Evolutionary conservation across 2,113 vertebrate species (phyloP).

Genomic region (Tetrax tetrax): DNA sequence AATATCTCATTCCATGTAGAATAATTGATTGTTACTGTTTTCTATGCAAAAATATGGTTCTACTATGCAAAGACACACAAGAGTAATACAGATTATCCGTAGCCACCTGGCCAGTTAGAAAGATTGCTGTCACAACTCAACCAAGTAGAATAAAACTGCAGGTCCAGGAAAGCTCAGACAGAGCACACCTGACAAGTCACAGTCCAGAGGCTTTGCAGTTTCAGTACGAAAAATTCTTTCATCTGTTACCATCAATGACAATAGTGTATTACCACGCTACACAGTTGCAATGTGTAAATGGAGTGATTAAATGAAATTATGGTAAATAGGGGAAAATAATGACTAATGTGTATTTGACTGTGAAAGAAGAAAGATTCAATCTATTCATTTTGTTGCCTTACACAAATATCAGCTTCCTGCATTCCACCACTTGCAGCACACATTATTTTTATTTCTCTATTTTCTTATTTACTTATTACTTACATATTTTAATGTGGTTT

Average conservation of each 20-base stretch:
- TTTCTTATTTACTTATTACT: neutral
- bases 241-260: neutral
- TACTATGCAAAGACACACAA: neutral
- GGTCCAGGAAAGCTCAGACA: neutral
- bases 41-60: neutral
- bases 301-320: neutral
- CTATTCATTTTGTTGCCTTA: neutral
- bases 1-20: neutral
- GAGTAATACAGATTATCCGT: neutral
- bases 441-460: neutral
- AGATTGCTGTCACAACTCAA: neutral
- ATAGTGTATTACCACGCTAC: neutral
- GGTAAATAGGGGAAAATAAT: neutral
- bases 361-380: neutral
- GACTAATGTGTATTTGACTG: neutral
- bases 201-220: neutral
- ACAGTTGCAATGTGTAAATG: neutral
- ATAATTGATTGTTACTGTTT: neutral
- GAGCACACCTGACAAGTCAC: neutral
- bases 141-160: neutral
- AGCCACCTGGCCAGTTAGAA: neutral
- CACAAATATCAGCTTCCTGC: neutral
- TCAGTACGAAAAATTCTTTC: neutral
- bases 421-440: neutral
- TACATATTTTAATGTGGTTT: neutral